Evolutionary conservation across 2,797 vertebrate genomes (phyloP).

Genomic region (Agapornis canus): DNA sequence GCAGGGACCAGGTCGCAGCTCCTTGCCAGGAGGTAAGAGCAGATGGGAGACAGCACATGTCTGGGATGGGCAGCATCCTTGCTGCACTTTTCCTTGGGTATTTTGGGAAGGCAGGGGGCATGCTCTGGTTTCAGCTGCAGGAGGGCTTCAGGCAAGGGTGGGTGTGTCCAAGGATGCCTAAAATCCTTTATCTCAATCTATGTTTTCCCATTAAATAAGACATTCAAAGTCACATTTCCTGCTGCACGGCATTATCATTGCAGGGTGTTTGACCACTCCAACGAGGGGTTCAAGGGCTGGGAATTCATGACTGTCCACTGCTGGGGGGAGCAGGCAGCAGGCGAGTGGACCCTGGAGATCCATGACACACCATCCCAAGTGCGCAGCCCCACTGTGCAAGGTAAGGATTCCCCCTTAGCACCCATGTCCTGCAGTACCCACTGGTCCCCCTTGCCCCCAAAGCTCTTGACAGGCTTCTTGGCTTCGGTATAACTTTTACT

Average conservation of each 20-base stretch:
- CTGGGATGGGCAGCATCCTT: neutral
- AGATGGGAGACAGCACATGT: accelerated
- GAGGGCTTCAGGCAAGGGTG: neutral
- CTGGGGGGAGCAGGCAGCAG: slow-evolving; percentile 89
- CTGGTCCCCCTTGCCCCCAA: accelerated
- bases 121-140: neutral
- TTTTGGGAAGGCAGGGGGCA: neutral
- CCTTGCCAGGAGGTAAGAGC: slow-evolving; percentile 85
- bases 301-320: slow-evolving; percentile 95
- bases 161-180: accelerated
- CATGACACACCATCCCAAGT: slow-evolving; percentile 85
- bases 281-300: slow-evolving; percentile 91
- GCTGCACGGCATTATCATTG: neutral
- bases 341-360: slow-evolving; percentile 90
- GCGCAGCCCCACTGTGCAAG: slow-evolving; percentile 84
- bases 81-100: neutral
- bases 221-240: neutral
- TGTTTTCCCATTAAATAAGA: neutral
- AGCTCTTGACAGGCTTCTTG: neutral
- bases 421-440: accelerated
- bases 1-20: slow-evolving; percentile 89
- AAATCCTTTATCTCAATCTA: neutral
- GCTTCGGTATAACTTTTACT: neutral
- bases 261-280: slow-evolving; percentile 89
- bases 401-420: slow-evolving; percentile 73